Percentiles rank a stretch among this genome's conserved stretches.
Evolutionary conservation across 2,797 vertebrate species (phyloP).

Genomic region (Parauchenoglanis punctatus): DNA sequence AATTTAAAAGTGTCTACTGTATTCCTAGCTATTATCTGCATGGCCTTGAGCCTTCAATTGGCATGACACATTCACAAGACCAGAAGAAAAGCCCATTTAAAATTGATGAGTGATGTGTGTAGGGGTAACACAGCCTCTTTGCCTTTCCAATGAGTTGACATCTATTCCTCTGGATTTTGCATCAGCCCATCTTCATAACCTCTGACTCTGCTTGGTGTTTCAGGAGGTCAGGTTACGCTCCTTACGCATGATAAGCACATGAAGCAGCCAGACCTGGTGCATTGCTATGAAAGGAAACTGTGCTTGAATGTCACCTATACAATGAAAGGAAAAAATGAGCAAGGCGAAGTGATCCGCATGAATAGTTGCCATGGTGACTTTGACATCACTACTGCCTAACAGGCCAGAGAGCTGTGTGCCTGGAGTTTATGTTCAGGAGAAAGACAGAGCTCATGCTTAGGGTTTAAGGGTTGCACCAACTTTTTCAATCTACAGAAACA

Average conservation of each 20-base stretch:
- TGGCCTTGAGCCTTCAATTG: constrained; percentile 20
- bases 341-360: constrained; percentile 59
- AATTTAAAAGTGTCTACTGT: constrained; percentile 56
- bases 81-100: constrained; percentile 14
- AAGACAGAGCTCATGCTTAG: constrained; percentile 29
- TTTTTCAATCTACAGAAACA: background rate
- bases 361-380: constrained; percentile 74
- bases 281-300: constrained; percentile 40
- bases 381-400: constrained; percentile 68
- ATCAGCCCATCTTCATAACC: constrained; percentile 3
- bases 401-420: constrained; percentile 58
- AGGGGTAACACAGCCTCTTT: background rate
- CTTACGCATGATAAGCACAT: constrained; percentile 26
- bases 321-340: constrained; percentile 64
- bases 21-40: constrained; percentile 26
- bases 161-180: constrained; percentile 11
- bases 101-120: constrained; percentile 19
- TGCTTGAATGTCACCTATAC: constrained; percentile 55
- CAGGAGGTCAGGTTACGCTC: constrained; percentile 42
- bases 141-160: constrained; percentile 6
- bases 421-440: constrained; percentile 67
- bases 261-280: constrained; percentile 3
- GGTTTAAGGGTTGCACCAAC: constrained; percentile 22
- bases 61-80: constrained; percentile 14
- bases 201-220: background rate